These are phyloP conservation scores for Volucella inflata DNA, from an alignment of 2,888 invertebrate genomes.

Conservation along the genomic window DNA sequence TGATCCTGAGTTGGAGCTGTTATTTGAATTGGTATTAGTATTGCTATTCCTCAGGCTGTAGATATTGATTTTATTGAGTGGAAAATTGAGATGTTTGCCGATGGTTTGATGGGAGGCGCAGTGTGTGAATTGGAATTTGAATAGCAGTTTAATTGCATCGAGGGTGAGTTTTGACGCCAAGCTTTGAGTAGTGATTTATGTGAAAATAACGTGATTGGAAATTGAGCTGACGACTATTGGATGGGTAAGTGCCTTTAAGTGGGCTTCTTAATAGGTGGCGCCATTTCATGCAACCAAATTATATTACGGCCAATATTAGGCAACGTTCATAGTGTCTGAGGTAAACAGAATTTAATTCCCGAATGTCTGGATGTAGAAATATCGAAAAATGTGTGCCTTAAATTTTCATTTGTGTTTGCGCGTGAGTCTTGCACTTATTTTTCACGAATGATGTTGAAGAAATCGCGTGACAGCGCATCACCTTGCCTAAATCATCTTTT, in stretches of 20 bases:
- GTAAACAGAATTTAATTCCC: neutral
- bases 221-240: neutral
- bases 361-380: too few relatives aligned
- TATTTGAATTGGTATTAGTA: slow-evolving; percentile 33
- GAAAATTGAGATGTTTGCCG: slow-evolving; percentile 56
- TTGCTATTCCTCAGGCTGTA: neutral
- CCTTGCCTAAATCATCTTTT: too few relatives aligned
- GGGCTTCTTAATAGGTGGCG: neutral
- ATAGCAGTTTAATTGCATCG: slow-evolving; percentile 41
- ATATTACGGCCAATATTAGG: neutral
- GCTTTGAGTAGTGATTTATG: neutral
- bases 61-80: slow-evolving; percentile 60
- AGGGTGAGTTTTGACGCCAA: slow-evolving; percentile 1
- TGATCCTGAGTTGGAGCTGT: neutral
- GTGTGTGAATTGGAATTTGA: slow-evolving; percentile 32
- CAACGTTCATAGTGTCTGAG: neutral
- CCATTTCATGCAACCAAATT: neutral
- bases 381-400: too few relatives aligned
- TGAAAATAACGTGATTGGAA: neutral
- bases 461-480: too few relatives aligned
- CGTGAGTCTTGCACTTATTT: too few relatives aligned
- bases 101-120: slow-evolving; percentile 26
- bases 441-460: too few relatives aligned
- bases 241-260: slow-evolving; percentile 7
- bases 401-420: too few relatives aligned